phyloP scores from a whole-genome alignment of 2,797 vertebrate genomes.

The Siniperca undulata region DNA sequence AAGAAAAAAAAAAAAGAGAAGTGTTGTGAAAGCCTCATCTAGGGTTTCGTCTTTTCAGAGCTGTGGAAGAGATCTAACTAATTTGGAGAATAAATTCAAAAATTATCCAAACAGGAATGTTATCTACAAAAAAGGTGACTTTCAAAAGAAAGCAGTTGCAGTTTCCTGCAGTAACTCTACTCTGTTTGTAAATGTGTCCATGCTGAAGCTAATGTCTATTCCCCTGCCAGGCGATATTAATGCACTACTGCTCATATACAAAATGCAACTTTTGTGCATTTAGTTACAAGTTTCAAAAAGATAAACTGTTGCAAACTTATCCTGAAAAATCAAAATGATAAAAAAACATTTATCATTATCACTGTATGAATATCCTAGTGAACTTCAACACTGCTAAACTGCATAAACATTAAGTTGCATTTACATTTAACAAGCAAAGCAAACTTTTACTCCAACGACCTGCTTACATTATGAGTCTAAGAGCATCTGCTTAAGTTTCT shows the following conservation, averaged over 20 bases:
- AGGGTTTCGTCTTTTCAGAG: not conserved
- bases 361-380: not conserved
- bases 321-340: not conserved
- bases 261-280: not conserved
- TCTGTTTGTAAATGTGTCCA: not conserved
- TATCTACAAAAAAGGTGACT: not conserved
- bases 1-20: not conserved
- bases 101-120: not conserved
- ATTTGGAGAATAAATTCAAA: not conserved
- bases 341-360: not conserved
- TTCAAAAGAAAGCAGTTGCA: not conserved
- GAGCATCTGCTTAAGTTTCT: constrained; percentile 13
- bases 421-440: not conserved
- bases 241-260: not conserved
- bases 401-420: not conserved
- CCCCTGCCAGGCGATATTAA: not conserved
- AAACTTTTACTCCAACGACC: constrained; percentile 5
- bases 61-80: not conserved
- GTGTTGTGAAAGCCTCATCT: not conserved
- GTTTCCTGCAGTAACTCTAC: too few species aligned
- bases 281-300: not conserved
- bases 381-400: not conserved
- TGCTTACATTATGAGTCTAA: not conserved
- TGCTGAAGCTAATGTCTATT: not conserved
- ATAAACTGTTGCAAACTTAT: not conserved